These are phyloP conservation scores for Phenacoccus solenopsis DNA, from an alignment of 1,140 invertebrate species.

Conservation along the genomic window DNA sequence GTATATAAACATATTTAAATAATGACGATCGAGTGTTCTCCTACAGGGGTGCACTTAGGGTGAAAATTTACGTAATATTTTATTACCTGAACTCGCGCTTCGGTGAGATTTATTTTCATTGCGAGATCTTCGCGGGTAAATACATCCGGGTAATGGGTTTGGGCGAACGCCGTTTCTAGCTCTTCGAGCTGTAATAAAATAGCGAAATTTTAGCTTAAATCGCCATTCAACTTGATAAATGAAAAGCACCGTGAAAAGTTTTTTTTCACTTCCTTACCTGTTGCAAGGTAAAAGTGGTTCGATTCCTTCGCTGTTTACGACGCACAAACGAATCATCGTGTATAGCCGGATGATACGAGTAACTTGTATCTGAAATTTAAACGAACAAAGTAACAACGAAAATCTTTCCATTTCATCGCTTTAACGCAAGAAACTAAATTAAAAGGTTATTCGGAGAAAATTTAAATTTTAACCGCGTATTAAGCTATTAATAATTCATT, in stretches of 20 bases:
- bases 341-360: conserved; percentile 82
- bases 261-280: no score
- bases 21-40: no score
- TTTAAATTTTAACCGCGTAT: neutral
- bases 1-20: no score
- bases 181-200: conserved; percentile 66
- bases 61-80: no score
- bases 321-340: conserved; percentile 94
- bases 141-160: conserved; percentile 96
- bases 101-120: conserved; percentile 96
- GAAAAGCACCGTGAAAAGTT: no score
- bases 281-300: conserved; percentile 93
- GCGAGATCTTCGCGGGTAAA: conserved; percentile 94
- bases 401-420: neutral
- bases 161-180: conserved; percentile 90
- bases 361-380: conserved; percentile 58
- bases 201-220: conserved; percentile 1
- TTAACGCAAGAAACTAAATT: neutral
- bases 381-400: no score
- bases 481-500: neutral
- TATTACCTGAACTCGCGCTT: conserved; percentile 87
- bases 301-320: conserved; percentile 85
- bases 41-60: no score
- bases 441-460: neutral
- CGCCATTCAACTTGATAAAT: neutral